A percentile compares a stretch with the other conserved stretches of the same genome.
Evolutionary conservation across 2,888 invertebrate genomes (phyloP).

Genomic region (Euplexia lucipara): DNA sequence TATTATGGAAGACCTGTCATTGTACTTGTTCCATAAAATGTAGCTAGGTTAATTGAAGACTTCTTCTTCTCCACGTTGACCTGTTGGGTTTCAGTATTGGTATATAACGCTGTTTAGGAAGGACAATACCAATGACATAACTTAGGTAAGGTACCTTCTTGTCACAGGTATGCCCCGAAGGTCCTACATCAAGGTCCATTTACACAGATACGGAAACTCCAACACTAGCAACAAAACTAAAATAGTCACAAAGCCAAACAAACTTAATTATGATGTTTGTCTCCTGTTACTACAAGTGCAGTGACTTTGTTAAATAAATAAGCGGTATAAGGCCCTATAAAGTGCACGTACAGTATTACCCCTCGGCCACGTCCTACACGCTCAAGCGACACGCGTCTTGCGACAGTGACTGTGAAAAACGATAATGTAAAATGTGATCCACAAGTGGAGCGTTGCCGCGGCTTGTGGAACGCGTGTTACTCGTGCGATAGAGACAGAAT

Average conservation of each 20-base stretch:
- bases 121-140: no score
- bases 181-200: background rate
- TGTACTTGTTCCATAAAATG: background rate
- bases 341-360: conserved; percentile 33
- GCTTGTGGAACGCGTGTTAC: no score
- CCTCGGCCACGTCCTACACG: no score
- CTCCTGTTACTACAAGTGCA: background rate
- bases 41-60: background rate
- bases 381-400: no score
- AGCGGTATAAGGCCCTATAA: conserved; percentile 54
- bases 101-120: no score
- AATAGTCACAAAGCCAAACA: background rate
- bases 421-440: no score
- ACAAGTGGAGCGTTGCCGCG: no score
- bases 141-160: background rate
- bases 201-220: conserved; percentile 18
- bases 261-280: conserved; percentile 27
- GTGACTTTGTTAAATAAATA: conserved; percentile 13
- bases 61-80: no score
- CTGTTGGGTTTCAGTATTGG: no score
- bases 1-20: background rate
- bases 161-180: background rate
- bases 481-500: no score
- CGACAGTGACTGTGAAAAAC: no score
- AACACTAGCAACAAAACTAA: background rate